Percentiles rank a stretch among this genome's conserved stretches.
Evolutionary conservation across 2,797 vertebrate species (phyloP).

Genomic region (Centropyge bicolor): DNA sequence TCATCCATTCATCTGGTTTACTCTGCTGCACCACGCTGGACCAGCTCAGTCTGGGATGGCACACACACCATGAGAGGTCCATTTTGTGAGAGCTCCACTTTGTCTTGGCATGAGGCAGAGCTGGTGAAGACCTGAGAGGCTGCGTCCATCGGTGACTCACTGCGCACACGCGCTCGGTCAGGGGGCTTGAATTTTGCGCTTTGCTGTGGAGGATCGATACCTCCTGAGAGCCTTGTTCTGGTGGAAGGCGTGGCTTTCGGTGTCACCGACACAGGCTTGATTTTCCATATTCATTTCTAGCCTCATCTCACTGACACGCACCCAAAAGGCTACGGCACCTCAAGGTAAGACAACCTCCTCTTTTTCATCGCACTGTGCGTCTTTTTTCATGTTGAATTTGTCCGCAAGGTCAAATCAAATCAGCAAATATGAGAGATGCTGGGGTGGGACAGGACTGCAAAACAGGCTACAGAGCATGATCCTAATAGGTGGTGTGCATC

Average conservation of each 20-base stretch:
- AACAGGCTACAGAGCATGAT: slow-evolving; percentile 38
- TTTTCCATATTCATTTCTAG: slow-evolving; percentile 76
- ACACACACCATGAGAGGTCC: slow-evolving; percentile 35
- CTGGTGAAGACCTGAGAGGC: slow-evolving; percentile 22
- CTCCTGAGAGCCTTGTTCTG: slow-evolving; percentile 60
- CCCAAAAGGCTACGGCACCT: slow-evolving; percentile 52
- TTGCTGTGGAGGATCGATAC: slow-evolving; percentile 61
- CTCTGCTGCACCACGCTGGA: slow-evolving; percentile 59
- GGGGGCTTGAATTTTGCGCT: slow-evolving; percentile 54
- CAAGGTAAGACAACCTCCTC: slow-evolving; percentile 72
- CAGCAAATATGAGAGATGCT: slow-evolving; percentile 43
- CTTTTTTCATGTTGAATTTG: slow-evolving; percentile 47
- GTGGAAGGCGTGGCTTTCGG: slow-evolving; percentile 83
- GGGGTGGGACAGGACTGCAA: slow-evolving; percentile 50
- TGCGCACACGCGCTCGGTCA: slow-evolving; percentile 62
- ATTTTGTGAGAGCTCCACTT: slow-evolving; percentile 49
- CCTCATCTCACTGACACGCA: slow-evolving; percentile 64
- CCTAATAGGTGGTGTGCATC: slow-evolving; percentile 47
- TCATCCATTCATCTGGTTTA: slow-evolving; percentile 63
- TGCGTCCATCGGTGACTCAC: slow-evolving; percentile 67
- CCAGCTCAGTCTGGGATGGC: slow-evolving; percentile 46
- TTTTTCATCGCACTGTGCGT: not conserved
- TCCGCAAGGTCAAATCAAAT: slow-evolving; percentile 85
- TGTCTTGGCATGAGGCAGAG: slow-evolving; percentile 10
- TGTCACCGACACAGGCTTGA: slow-evolving; percentile 74